Base-by-base conservation (phyloP, 1,140 invertebrate genomes). In the Nephotettix cincticeps region DNA sequence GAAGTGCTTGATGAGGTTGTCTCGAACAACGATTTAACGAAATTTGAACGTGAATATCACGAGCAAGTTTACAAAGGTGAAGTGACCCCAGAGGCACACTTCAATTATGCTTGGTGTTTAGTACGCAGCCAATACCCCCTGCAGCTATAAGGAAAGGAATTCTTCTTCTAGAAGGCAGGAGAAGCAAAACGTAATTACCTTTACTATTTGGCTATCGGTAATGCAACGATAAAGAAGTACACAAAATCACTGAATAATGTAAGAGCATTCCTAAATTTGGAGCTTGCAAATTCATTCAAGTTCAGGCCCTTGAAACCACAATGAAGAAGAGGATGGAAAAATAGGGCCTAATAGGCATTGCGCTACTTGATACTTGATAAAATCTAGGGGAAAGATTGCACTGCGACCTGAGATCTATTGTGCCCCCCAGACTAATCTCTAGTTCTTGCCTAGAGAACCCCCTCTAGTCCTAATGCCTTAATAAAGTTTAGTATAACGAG, bases 51-150 rank as follows among this genome's bases (percentile, higher is more conserved):
- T 74, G 85, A 89, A 67, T 97, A 95, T 80, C 88, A 93, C 77
- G 87, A 93, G 71, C 90, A 96, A 78, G 76, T 91, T 13, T 87
- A 88, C 74, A 83, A 87, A 76, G 89, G 89, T 14, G 81, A 83
- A 63, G 89, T 93, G 0, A 89, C 90, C 28, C 86, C 88, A 73
- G 92, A 93, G 79, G 89, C 91, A n/a, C 91, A 95, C 80, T 98
- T 97, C 83, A 93, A 97, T 79, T 98, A 97, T 81, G 93, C 94
- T 1, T 96, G 93, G 90, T 96, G 94, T 82, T 83, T 98, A 65
- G 93, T 98, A 6, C 82, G 94, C 71, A 96, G 94, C 81, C 90
- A 89, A 82, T 95, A 95, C 81, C 86, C 90, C 2, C 90, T 3
- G 88, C 90, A n/a, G 95, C 98, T 81, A 93, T 97, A 32, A 86